These are phyloP conservation scores for Apodemia zela DNA, from an alignment of 2,888 invertebrate genomes.

Conservation along the genomic window DNA sequence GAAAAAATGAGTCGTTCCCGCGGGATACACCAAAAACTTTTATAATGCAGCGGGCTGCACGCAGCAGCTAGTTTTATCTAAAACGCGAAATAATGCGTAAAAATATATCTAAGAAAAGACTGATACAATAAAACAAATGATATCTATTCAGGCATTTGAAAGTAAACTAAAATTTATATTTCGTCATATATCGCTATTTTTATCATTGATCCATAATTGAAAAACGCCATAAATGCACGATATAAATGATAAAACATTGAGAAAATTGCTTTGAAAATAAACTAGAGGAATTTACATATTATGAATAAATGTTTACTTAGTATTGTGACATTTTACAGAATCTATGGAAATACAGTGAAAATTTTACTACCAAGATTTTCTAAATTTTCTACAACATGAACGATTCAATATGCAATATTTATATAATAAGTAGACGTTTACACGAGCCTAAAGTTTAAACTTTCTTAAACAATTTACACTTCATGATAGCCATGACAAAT, in stretches of 20 bases:
- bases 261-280: background rate
- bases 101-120: too few relatives aligned
- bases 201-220: background rate
- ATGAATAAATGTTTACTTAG: slow-evolving; percentile 16
- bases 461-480: slow-evolving; percentile 63
- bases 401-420: slow-evolving; percentile 67
- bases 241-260: background rate
- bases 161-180: too few relatives aligned
- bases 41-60: too few relatives aligned
- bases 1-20: too few relatives aligned
- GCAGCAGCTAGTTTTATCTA: too few relatives aligned
- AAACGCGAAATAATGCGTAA: too few relatives aligned
- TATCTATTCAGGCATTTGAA: too few relatives aligned
- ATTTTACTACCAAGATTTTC: slow-evolving; percentile 53
- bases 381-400: slow-evolving; percentile 75
- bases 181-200: too few relatives aligned
- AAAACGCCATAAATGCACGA: background rate
- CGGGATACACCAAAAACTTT: too few relatives aligned
- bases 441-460: slow-evolving; percentile 53
- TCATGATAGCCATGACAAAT: slow-evolving; percentile 57
- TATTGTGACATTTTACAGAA: slow-evolving; percentile 15
- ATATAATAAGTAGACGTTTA: slow-evolving; percentile 58
- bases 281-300: slow-evolving; percentile 3
- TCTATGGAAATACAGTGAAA: slow-evolving; percentile 37
- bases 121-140: too few relatives aligned